Base-by-base conservation (phyloP, 2,113 vertebrate species). In the Eptatretus burgeri region DNA sequence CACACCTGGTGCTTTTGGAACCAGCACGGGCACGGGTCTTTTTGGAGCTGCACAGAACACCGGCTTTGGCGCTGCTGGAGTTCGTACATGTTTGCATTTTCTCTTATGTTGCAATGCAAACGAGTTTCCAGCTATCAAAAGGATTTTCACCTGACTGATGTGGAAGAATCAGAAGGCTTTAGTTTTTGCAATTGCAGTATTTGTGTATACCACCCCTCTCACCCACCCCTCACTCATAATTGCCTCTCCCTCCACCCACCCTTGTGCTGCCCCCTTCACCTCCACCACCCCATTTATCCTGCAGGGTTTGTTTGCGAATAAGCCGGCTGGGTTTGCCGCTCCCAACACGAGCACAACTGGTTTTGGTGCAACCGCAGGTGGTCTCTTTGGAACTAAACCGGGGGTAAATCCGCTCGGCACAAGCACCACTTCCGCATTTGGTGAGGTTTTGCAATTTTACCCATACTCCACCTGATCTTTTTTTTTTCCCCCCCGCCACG, bases 311-410 rank as follows among this genome's bases (percentile, higher is more conserved):
- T 98, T 98, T 69, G 83, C 84, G 17, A 86, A 78, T 72, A 96
- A 98, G 69, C 74, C 86, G 2, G 72, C 81, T 4, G 79, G 80
- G 27, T 95, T 94, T 64, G 89, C 85, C 66, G 73, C 85, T 71
- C 87, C 86, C 66, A 95, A 87, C 5, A 94, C 89, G 68, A 94
- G 81, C 2, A 81, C 88, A 9, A 76, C 85, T 2, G 85, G 84
- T 0, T 95, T 95, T 51, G 91, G 91, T 11, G 79, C 79, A 19
- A 80, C 81, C 5, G 80, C 76, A 64, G 69, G 77, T 1, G 79
- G 85, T 49, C 77, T 93, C 66, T 98, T 98, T 49, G 87, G 85
- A 69, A 83, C 80, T 71, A 80, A 81, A 68, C 76, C 79, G 4
- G 56, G 56, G n/a, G 69, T 80, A 17, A 78, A 82, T 64, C 71